These are phyloP conservation scores for Ctenoplectra terminalis DNA, from an alignment of 1,140 invertebrate genomes.

Conservation along the genomic window DNA sequence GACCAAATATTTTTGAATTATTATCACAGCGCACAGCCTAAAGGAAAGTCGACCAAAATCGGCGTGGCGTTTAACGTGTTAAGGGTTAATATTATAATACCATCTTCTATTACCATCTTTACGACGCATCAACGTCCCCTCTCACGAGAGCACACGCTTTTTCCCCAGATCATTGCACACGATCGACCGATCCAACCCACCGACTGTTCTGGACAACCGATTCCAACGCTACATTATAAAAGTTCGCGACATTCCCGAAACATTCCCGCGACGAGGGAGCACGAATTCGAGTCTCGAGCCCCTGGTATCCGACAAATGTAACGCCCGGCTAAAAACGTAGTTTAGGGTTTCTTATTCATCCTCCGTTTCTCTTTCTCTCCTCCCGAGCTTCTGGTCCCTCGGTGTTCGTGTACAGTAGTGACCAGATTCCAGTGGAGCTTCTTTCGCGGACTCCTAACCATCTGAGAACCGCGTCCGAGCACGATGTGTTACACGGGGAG, in stretches of 20 bases:
- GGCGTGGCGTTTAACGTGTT: too few relatives aligned
- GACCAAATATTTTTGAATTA: too few relatives aligned
- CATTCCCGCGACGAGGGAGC: conserved; percentile 24
- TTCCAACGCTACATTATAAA: conserved; percentile 3
- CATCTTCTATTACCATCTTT: too few relatives aligned
- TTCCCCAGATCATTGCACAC: neutral
- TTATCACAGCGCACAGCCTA: too few relatives aligned
- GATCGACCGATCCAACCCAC: neutral
- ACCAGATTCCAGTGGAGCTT: conserved; percentile 56
- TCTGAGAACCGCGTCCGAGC: conserved; percentile 14
- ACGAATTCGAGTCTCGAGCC: conserved; percentile 20
- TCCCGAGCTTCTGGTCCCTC: neutral
- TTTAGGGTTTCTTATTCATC: conserved; percentile 63
- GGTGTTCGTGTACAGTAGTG: conserved; percentile 58
- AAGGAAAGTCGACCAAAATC: too few relatives aligned
- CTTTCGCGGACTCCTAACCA: conserved; percentile 24
- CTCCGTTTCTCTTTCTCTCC: neutral
- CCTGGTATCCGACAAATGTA: conserved; percentile 74
- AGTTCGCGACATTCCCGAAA: conserved; percentile 44
- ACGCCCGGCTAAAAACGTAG: conserved; percentile 68
- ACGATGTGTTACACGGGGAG: conserved; percentile 10
- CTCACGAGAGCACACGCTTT: conserved; percentile 2
- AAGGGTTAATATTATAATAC: too few relatives aligned
- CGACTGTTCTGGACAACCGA: neutral
- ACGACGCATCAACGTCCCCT: neutral